Evolutionary conservation across 2,113 vertebrate genomes (phyloP).

Genomic region (Herpailurus yagouaroundi): DNA sequence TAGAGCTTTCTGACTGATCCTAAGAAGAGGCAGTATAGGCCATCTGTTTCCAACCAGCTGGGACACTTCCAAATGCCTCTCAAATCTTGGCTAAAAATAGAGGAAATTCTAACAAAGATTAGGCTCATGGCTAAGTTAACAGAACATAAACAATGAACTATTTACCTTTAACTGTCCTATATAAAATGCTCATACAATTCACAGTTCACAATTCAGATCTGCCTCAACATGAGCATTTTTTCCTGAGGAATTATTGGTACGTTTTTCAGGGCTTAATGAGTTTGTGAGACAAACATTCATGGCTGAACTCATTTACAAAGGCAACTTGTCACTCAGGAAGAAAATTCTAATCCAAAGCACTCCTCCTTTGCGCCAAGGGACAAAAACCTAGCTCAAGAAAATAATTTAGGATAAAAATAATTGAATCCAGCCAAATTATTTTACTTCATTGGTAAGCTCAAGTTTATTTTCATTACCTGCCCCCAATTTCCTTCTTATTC

Average conservation of each 20-base stretch:
- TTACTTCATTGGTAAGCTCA: neutral
- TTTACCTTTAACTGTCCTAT: neutral
- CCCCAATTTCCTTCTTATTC: neutral
- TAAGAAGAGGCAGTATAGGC: neutral
- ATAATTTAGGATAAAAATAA: neutral
- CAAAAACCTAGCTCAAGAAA: neutral
- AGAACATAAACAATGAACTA: neutral
- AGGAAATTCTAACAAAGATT: slow-evolving; percentile 42
- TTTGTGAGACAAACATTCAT: neutral
- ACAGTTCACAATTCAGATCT: neutral
- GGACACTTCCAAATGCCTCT: slow-evolving; percentile 42
- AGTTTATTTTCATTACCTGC: neutral
- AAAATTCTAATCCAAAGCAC: neutral
- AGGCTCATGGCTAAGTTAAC: slow-evolving; percentile 23
- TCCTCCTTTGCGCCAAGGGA: neutral
- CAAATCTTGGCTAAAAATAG: slow-evolving; percentile 56
- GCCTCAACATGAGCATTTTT: neutral
- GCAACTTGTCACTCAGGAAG: neutral
- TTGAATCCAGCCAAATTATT: neutral
- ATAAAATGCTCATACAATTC: neutral
- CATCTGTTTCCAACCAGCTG: slow-evolving; percentile 57
- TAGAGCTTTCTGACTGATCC: neutral
- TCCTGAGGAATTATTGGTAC: neutral
- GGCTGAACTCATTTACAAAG: neutral
- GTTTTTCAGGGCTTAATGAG: neutral